Base-by-base conservation (phyloP, 2,888 invertebrate species). In the Buathra laborator region DNA sequence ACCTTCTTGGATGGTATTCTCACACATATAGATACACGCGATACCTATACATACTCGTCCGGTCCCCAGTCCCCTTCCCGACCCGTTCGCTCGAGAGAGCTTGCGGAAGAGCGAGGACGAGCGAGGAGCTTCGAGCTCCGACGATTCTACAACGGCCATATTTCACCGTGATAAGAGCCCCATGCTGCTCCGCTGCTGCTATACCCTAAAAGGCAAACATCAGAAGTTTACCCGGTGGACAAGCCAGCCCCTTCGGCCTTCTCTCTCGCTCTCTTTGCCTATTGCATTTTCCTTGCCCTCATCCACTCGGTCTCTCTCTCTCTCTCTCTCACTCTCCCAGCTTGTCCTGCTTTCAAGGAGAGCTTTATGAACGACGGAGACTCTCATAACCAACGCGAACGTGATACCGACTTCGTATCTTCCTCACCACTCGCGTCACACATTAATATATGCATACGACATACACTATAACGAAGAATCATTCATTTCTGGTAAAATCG, bases 141-240 rank as follows among this genome's bases (percentile, higher is more conserved):
- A 43, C 76, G 83, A 80, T 76, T 84, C 71, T 59, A 56, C 82
- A 80, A 70, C 79, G 62, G 19, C 37, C 80, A 84, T 84, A 80
- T 84, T 80, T 84, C 80, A 84, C 76, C 76, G 59, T 76, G 83
- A 84, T 84, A 84, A 84, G 80, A 84, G 76, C 80, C 24, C 70
- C 44, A 19, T 29, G 70, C 62, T 53, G 32, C 37, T 16, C 37
- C 24, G 0, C 19, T 10, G 56, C 24, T 10, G 53, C 75, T 75
- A 44, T 62, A 66, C 59, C 64, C 70, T 71, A 71, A 84, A 80
- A 80, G 76, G 75, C 80, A 80, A 80, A 80, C 83, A 84, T 84
- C 80, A 76, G 80, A 80, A 84, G 83, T 80, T 84, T 84, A 84
- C 71, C 76, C 75, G 76, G 76, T 53, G 70, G 48, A 68, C 74